phyloP scores from a whole-genome alignment of 2,888 invertebrate species.

The Lamproptera curius region DNA sequence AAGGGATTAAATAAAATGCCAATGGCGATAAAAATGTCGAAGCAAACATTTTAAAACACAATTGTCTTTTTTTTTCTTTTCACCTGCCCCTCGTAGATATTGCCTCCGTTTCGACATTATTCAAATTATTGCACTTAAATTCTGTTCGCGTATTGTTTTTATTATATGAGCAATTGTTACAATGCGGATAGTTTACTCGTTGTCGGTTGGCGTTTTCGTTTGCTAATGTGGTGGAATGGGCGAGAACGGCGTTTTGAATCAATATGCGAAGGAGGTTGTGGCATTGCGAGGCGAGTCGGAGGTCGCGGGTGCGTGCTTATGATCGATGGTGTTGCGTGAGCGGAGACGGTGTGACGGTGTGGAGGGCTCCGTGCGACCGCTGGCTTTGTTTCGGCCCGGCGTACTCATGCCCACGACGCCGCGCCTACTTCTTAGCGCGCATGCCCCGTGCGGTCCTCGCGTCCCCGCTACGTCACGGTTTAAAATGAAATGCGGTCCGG shows the following conservation, averaged over 20 bases:
- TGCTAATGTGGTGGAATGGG: conserved; percentile 14
- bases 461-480: conserved; percentile 60
- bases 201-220: neutral
- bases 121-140: no score
- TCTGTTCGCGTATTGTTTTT: no score
- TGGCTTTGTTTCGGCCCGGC: conserved; percentile 50
- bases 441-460: conserved; percentile 57
- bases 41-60: no score
- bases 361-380: conserved; percentile 42
- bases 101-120: no score
- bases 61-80: no score
- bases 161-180: no score
- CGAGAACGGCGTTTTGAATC: conserved; percentile 37
- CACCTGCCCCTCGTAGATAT: no score
- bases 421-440: conserved; percentile 62
- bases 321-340: conserved; percentile 65
- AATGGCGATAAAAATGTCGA: no score
- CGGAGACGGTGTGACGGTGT: conserved; percentile 40
- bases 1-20: no score
- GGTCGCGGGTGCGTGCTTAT: conserved; percentile 52
- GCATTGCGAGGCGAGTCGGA: conserved; percentile 46
- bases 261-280: conserved; percentile 54
- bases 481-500: conserved; percentile 55
- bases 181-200: no score
- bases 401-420: conserved; percentile 53